Evolutionary conservation across 1,140 invertebrate species (phyloP), one percentile per base, ranked within the genome.

Genomic region (Pygmarrhopalites habei): DNA sequence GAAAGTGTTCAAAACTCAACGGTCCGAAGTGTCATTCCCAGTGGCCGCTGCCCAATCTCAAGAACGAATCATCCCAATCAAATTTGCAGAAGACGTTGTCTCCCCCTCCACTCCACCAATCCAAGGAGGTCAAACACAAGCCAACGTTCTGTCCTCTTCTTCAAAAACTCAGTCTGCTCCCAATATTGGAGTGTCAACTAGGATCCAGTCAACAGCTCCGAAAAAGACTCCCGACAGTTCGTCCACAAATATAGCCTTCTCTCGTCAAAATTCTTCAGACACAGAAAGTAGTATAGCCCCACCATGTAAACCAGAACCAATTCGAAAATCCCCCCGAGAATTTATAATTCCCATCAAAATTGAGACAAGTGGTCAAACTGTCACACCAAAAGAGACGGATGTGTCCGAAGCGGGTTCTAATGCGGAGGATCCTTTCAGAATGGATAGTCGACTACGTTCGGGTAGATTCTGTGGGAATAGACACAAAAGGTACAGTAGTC

Each of bases 261-360:
- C 69, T 0, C 77, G 77, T 1, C 79, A 79, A 55, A 84, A 86
- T 58, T 86, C 69, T 14, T 69, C 84, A 1, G 85, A 86, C 64
- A 82, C 82, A 0, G 83, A 85, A 41, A 63, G 59, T 28, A 62
- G 60, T 32, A 52, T 65, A n/a, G 61, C 62, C n/a, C 26, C 62
- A 15, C 57, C 60, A 26, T 46, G 49, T 28, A 41, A 56, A 57
- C 80, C 78, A 10, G 83, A 91, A 73, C 86, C 87, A 1, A 90
- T 90, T 67, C 85, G 87, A 71, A 92, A 92, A 77, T 89, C 87
- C 58, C 88, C 89, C 12, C 78, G 90, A 19, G 90, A 93, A 76
- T 91, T 90, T 70, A 91, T 93, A 72, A 92, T 93, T 76, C 90
- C 90, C 1, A 92, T 93, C 71, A 87, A 88, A 17, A 84, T 92